phyloP scores from a whole-genome alignment of 2,797 vertebrate species.

The Centroberyx gerrardi region DNA sequence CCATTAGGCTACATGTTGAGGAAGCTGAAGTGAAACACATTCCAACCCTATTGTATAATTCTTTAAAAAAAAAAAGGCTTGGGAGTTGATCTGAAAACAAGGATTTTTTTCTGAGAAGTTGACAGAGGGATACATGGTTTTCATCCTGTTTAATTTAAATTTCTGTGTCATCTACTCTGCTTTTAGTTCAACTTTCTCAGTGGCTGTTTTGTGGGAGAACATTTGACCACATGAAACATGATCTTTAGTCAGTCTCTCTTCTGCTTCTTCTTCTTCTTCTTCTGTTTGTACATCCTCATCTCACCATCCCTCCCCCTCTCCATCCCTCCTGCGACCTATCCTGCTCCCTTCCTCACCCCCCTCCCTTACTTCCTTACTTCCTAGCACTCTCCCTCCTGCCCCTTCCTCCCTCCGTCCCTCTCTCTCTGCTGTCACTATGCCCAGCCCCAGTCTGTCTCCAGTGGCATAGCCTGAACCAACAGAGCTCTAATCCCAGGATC shows the following conservation, averaged over 20 bases:
- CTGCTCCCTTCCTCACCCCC: slow-evolving; percentile 14
- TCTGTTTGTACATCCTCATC: background rate
- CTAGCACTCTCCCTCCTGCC: slow-evolving; percentile 18
- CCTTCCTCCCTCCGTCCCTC: slow-evolving; percentile 22
- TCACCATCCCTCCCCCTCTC: background rate
- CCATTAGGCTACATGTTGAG: too few species aligned
- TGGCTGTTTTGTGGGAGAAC: background rate
- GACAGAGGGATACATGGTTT: too few species aligned
- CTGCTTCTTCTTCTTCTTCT: background rate
- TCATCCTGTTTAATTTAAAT: background rate
- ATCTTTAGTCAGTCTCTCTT: background rate
- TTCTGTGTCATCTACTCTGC: background rate
- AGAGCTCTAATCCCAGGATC: slow-evolving; percentile 79
- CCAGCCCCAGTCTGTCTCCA: slow-evolving; percentile 75
- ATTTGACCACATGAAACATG: background rate
- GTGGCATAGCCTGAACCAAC: slow-evolving; percentile 77
- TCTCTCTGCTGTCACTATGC: slow-evolving; percentile 64
- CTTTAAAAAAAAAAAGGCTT: background rate
- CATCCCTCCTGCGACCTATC: background rate
- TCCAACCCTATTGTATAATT: too few species aligned
- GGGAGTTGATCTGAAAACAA: background rate
- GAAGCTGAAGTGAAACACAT: too few species aligned
- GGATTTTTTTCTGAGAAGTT: background rate
- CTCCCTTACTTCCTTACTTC: slow-evolving; percentile 42
- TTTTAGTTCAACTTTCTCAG: background rate